Conservation (phyloP, 2,113 vertebrate genomes). For the Chlamydotis undulata region DNA sequence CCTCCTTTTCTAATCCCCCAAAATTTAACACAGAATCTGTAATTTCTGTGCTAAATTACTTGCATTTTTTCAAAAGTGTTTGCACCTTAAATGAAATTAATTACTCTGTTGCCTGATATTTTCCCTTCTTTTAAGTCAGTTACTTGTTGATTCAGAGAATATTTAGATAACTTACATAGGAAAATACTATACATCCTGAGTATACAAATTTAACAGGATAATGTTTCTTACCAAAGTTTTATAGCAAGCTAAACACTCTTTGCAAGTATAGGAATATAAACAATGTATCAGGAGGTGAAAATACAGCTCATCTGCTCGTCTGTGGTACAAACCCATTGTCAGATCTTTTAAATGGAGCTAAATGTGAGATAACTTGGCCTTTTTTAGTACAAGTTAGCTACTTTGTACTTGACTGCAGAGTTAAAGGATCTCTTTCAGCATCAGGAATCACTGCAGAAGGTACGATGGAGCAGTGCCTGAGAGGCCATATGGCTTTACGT, state of each 20-base stretch:
- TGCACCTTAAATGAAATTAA: not conserved
- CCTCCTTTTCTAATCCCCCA: not conserved
- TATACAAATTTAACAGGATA: not conserved
- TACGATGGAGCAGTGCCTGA: not conserved
- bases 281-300: not conserved
- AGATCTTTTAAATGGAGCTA: not conserved
- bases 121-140: not conserved
- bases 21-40: not conserved
- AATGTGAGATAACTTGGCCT: not conserved
- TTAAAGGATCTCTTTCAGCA: not conserved
- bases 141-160: not conserved
- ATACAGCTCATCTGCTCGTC: not conserved
- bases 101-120: not conserved
- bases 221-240: not conserved
- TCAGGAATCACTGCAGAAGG: not conserved
- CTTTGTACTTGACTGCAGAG: not conserved
- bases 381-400: not conserved
- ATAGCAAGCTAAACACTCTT: not conserved
- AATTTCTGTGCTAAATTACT: not conserved
- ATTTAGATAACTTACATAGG: not conserved
- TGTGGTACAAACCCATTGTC: not conserved
- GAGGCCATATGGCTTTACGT: not conserved
- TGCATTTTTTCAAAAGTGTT: not conserved
- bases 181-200: not conserved
- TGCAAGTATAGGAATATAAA: not conserved